A percentile compares a stretch with the other conserved stretches of the same genome.
These are phyloP conservation scores for Mastomys coucha DNA, from an alignment of 2,113 vertebrate species.

Conservation along the genomic window DNA sequence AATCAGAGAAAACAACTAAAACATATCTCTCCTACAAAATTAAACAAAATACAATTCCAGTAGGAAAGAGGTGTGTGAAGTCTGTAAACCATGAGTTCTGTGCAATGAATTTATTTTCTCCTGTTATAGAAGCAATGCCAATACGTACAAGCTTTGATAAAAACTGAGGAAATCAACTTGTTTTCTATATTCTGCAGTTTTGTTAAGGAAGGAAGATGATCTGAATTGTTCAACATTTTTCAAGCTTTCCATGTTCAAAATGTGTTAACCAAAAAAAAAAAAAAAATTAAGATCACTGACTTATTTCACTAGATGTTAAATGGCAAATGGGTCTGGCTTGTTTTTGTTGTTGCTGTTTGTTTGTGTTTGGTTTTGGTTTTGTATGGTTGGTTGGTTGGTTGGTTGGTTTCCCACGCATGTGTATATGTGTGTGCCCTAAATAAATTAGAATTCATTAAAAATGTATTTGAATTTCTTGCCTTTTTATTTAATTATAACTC, in stretches of 20 bases:
- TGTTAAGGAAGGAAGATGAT: slow-evolving; percentile 61
- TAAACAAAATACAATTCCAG: background rate
- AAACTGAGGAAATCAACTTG: background rate
- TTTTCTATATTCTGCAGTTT: slow-evolving; percentile 58
- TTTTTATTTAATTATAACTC: slow-evolving; percentile 7
- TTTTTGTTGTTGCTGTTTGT: background rate
- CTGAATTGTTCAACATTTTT: slow-evolving; percentile 63
- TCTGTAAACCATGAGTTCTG: background rate
- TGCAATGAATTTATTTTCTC: background rate
- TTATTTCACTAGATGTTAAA: slow-evolving; percentile 70
- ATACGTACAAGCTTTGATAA: background rate
- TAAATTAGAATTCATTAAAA: slow-evolving; percentile 74
- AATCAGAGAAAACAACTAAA: slow-evolving; percentile 61
- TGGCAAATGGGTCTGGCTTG: background rate
- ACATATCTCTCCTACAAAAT: background rate
- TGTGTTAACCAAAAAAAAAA: slow-evolving; percentile 59
- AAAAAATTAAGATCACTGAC: slow-evolving; percentile 64
- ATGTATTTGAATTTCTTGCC: slow-evolving; percentile 55
- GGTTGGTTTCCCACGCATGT: background rate
- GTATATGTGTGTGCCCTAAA: background rate
- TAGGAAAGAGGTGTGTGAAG: background rate
- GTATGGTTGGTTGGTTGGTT: too few relatives aligned
- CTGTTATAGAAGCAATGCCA: background rate
- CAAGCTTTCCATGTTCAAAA: slow-evolving; percentile 71
- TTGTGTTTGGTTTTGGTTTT: too few relatives aligned